A percentile compares a stretch with the other conserved stretches of the same genome.
Conservation (phyloP, 2,888 invertebrate genomes). For the Lasioglossum malachurum region DNA sequence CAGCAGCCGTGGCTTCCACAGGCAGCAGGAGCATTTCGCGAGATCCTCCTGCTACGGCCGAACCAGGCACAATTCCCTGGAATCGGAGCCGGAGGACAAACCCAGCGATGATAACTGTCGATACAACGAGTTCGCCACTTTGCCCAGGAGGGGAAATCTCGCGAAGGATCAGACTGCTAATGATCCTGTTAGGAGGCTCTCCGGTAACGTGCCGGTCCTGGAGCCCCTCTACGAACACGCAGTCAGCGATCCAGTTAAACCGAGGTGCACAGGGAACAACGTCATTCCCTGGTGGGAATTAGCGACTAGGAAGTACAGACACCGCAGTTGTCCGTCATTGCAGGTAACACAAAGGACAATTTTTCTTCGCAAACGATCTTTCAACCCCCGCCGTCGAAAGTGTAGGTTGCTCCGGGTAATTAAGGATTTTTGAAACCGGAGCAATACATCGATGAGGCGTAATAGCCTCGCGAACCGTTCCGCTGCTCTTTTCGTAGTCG, state of each 20-base stretch:
- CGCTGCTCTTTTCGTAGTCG: neutral
- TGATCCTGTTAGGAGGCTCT: conserved; percentile 77
- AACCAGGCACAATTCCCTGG: conserved; percentile 76
- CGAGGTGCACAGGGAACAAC: conserved; percentile 71
- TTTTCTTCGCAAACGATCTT: neutral
- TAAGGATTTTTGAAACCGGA: neutral
- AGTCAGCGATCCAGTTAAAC: conserved; percentile 83
- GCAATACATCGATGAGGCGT: neutral
- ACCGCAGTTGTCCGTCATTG: conserved; percentile 93
- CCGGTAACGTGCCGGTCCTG: conserved; percentile 79
- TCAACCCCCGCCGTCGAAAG: neutral
- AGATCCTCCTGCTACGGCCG: conserved; percentile 41
- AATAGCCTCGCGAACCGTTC: neutral
- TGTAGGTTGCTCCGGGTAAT: neutral
- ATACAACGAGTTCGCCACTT: conserved; percentile 74
- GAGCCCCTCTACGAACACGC: conserved; percentile 85
- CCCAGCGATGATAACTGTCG: conserved; percentile 31
- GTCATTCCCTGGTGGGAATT: conserved; percentile 94
- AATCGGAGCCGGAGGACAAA: conserved; percentile 68
- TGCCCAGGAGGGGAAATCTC: conserved; percentile 77
- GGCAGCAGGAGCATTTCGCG: conserved; percentile 29
- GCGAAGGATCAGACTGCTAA: conserved; percentile 70
- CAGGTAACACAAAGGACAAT: conserved; percentile 85
- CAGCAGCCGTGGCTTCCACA: conserved; percentile 17
- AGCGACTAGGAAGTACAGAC: conserved; percentile 92